A percentile compares a stretch with the other conserved stretches of the same genome.
phyloP scores from a whole-genome alignment of 2,113 vertebrate species.

The Callocephalon fimbriatum region DNA sequence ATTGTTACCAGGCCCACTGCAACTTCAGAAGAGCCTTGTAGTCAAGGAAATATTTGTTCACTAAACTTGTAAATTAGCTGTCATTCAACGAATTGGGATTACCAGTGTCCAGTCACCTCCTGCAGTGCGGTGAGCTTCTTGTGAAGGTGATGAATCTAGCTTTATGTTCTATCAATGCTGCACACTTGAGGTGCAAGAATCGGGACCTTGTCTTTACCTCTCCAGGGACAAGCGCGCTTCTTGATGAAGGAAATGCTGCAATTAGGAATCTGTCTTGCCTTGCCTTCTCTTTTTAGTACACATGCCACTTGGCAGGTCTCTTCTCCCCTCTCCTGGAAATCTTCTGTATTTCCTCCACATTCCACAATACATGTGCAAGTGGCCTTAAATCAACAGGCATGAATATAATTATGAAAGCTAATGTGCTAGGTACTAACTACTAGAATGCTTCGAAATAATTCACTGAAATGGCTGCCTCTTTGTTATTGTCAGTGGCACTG shows the following conservation, averaged over 20 bases:
- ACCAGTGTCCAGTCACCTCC: neutral
- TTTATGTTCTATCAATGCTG: neutral
- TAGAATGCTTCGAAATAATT: neutral
- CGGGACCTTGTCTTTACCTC: neutral
- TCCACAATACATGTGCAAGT: neutral
- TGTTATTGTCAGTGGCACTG: neutral
- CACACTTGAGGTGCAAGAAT: neutral
- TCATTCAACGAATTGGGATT: neutral
- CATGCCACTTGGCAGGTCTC: accelerated
- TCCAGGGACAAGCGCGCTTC: neutral
- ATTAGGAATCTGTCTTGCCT: neutral
- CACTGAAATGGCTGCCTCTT: conserved; percentile 7
- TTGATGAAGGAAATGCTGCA: neutral
- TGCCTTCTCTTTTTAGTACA: neutral
- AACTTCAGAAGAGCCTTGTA: neutral
- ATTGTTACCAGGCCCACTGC: neutral
- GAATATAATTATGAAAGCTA: conserved; percentile 33
- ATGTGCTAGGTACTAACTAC: neutral
- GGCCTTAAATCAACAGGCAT: neutral
- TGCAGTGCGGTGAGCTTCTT: neutral
- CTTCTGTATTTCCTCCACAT: neutral
- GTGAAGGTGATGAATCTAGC: neutral
- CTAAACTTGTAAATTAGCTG: neutral
- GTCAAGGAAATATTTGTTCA: neutral
- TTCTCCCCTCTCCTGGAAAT: neutral